Evolutionary conservation across 2,113 vertebrate species (phyloP).

Genomic region (Passer domesticus): DNA sequence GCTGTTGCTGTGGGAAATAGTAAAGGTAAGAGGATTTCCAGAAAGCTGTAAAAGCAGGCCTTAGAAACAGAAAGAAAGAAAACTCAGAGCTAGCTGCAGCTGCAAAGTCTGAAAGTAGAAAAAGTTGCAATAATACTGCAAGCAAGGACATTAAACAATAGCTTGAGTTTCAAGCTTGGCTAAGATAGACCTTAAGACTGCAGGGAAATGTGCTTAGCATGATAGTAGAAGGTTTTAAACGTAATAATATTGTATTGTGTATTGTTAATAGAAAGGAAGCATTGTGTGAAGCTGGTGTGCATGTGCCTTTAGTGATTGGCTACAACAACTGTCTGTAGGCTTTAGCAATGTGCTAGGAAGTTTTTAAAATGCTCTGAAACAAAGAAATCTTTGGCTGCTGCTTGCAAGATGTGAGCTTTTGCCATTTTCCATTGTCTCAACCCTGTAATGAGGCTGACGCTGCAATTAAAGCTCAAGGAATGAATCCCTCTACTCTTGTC

Average conservation of each 20-base stretch:
- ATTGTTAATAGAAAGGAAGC: neutral
- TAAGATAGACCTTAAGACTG: neutral
- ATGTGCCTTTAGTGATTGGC: neutral
- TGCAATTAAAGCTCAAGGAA: neutral
- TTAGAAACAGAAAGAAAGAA: neutral
- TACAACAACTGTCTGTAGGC: neutral
- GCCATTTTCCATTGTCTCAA: neutral
- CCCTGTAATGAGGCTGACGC: neutral
- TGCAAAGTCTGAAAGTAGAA: neutral
- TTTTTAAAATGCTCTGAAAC: neutral
- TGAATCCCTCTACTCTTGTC: neutral
- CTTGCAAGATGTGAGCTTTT: neutral
- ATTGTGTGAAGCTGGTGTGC: neutral
- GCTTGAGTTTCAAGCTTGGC: neutral
- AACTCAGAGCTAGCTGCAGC: neutral
- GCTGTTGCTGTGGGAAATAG: neutral
- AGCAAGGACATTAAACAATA: neutral
- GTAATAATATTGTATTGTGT: neutral
- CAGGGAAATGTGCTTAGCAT: neutral
- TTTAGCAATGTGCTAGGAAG: neutral
- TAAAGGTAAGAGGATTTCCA: neutral
- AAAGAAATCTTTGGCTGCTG: neutral
- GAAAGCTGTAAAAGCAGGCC: neutral
- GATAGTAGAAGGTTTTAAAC: neutral
- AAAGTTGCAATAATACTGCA: neutral